Evolutionary conservation across 53 echinoderm and acorn worm genomes (phyloP).

Genomic region (Paracentrotus lividus): DNA sequence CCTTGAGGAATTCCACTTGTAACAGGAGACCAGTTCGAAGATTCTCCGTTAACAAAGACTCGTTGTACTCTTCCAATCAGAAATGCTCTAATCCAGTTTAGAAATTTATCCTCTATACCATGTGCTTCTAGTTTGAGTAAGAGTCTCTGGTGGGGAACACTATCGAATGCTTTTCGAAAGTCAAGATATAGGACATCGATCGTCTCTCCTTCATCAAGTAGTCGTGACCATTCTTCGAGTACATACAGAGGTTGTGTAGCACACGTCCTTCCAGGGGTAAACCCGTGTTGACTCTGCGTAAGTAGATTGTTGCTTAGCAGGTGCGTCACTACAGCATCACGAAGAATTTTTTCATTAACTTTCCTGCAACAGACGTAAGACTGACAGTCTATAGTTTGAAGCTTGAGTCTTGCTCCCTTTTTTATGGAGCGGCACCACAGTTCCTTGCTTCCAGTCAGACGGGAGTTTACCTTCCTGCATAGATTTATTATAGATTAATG

Average conservation of each 20-base stretch:
- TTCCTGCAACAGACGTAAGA: slow-evolving; percentile 48
- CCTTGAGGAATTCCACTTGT: slow-evolving; percentile 63
- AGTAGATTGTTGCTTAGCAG: not conserved
- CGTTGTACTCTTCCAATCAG: slow-evolving; percentile 24
- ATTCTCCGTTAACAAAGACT: slow-evolving; percentile 16
- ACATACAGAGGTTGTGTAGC: not conserved
- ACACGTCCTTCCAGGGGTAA: slow-evolving; percentile 16
- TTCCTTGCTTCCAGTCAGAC: not conserved
- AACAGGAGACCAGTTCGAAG: not conserved
- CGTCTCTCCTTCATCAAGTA: slow-evolving; percentile 23
- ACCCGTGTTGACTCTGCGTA: slow-evolving; percentile 38
- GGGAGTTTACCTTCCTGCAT: slow-evolving; percentile 56
- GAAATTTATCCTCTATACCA: slow-evolving; percentile 11
- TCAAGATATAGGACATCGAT: slow-evolving; percentile 64
- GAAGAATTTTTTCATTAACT: slow-evolving; percentile 38
- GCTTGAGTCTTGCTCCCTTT: not conserved
- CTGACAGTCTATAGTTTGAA: slow-evolving; percentile 4
- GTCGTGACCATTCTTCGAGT: not conserved
- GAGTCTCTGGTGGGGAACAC: slow-evolving; percentile 53
- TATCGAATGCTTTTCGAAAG: slow-evolving; percentile 63
- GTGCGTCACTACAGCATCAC: not conserved
- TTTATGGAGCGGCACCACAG: not conserved
- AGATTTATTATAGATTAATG: slow-evolving; percentile 36
- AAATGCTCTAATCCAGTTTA: slow-evolving; percentile 46
- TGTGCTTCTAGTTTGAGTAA: slow-evolving; percentile 8